Evolutionary conservation across 2,888 invertebrate species (phyloP).

Genomic region (Hololepta plana): DNA sequence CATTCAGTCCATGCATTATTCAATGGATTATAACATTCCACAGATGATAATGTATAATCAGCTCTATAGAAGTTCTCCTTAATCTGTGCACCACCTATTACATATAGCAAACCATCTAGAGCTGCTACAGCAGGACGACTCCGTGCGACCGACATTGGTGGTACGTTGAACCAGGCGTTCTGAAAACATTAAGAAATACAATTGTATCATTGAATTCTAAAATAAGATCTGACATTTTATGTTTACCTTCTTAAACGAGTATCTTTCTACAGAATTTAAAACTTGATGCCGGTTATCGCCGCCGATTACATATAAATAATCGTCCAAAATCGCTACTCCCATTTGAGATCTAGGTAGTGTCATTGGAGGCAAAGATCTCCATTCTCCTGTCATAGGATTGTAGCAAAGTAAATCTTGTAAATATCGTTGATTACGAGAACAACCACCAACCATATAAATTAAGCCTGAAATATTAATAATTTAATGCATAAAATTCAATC

Average conservation of each 20-base stretch:
- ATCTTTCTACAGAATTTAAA: constrained; percentile 65
- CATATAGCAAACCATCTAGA: constrained; percentile 64
- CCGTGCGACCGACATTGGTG: constrained; percentile 53
- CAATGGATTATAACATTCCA: constrained; percentile 70
- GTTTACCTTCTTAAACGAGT: constrained; percentile 58
- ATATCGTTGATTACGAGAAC: constrained; percentile 63
- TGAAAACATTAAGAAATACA: constrained; percentile 19
- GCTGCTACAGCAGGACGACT: constrained; percentile 75
- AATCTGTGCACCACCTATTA: constrained; percentile 71
- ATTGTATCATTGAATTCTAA: constrained; percentile 1
- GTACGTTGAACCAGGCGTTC: constrained; percentile 64
- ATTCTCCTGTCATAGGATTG: constrained; percentile 64
- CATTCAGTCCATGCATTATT: constrained; percentile 61
- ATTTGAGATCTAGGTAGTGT: constrained; percentile 70
- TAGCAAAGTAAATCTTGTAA: constrained; percentile 64
- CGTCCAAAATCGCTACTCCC: constrained; percentile 72
- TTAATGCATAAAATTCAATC: constrained; percentile 1
- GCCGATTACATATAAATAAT: constrained; percentile 72
- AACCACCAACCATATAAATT: constrained; percentile 84
- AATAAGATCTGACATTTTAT: too few relatives aligned
- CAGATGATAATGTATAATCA: constrained; percentile 64
- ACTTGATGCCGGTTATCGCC: constrained; percentile 73
- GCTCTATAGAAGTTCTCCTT: constrained; percentile 71
- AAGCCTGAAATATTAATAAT: constrained; percentile 38
- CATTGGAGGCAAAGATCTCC: constrained; percentile 62